These are phyloP conservation scores for Bufo gargarizans DNA, from an alignment of 2,113 vertebrate genomes.

Conservation along the genomic window DNA sequence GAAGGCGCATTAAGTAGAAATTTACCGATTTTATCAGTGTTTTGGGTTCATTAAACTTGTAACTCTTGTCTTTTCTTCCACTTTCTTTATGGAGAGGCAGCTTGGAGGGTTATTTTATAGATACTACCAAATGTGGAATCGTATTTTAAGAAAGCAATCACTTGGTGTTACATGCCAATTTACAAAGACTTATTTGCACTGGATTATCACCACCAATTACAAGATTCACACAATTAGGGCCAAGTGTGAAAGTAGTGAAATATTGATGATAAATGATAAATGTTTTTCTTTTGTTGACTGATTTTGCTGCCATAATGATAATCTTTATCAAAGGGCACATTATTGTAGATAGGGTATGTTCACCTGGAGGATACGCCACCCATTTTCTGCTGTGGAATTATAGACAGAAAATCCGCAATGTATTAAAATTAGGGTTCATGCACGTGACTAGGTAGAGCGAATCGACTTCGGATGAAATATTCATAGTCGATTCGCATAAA, in stretches of 20 bases:
- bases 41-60: background rate
- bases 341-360: no score
- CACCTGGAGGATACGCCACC: no score
- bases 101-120: background rate
- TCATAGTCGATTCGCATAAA: no score
- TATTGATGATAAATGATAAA: no score
- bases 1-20: background rate
- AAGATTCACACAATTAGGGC: background rate
- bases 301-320: no score
- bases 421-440: no score
- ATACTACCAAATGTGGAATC: background rate
- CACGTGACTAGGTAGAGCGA: no score
- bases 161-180: background rate
- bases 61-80: background rate
- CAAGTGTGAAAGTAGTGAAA: background rate
- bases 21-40: constrained; percentile 20
- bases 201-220: background rate
- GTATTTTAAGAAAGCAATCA: background rate
- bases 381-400: no score
- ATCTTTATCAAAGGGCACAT: no score
- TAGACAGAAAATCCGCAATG: no score
- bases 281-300: no score
- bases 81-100: background rate
- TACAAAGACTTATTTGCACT: background rate
- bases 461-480: no score